These are phyloP conservation scores for Helogale parvula DNA, from an alignment of 2,113 vertebrate species.

Conservation along the genomic window DNA sequence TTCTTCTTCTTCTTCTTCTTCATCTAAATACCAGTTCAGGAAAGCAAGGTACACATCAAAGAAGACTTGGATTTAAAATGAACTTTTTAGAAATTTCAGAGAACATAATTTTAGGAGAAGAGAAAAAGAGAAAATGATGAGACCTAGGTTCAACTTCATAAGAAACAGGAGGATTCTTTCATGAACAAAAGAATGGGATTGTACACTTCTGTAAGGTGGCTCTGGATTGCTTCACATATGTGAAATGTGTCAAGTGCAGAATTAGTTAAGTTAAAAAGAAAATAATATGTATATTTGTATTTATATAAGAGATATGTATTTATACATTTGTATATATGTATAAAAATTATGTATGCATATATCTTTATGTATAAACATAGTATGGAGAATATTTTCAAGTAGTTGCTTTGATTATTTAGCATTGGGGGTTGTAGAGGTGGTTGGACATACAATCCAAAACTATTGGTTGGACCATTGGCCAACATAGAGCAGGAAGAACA, in stretches of 20 bases:
- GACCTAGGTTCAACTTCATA: not conserved
- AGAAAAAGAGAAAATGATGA: not conserved
- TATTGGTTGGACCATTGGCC: not conserved
- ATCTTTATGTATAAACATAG: not conserved
- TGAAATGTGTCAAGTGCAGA: not conserved
- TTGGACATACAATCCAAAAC: not conserved
- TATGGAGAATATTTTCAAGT: not conserved
- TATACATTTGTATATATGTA: not conserved
- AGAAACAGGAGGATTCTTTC: not conserved
- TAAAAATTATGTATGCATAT: not conserved
- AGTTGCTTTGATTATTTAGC: not conserved
- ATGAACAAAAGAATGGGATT: not conserved
- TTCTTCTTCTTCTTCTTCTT: not conserved
- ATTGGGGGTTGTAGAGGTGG: not conserved
- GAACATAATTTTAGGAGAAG: too few relatives aligned
- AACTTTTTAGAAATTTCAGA: not conserved
- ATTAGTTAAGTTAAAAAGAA: not conserved
- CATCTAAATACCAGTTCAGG: not conserved
- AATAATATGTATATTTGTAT: not conserved
- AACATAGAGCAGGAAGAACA: not conserved
- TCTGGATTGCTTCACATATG: not conserved
- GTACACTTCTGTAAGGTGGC: not conserved
- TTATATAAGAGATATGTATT: not conserved
- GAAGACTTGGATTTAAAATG: conserved; percentile 17
- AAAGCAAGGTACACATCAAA: not conserved